Evolutionary conservation across 2,888 invertebrate genomes (phyloP), one percentile per base, ranked within the genome.

Genomic region (Dryobotodes eremita): DNA sequence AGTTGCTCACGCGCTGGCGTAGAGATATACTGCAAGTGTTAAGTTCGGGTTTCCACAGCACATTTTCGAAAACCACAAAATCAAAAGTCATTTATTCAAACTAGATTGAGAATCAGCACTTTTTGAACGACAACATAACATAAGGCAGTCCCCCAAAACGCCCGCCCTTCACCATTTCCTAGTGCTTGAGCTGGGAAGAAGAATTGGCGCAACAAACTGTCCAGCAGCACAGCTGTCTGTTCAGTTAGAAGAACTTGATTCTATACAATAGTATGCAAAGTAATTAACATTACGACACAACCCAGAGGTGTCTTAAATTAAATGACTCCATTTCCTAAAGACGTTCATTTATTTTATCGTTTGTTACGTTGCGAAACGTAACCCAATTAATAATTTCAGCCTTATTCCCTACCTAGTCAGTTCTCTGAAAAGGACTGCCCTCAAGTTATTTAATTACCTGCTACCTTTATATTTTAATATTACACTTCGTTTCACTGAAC

Each of bases 391-490:
- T 71, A 6, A n/a, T 15, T n/a, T 46, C 46, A 55, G 3, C n/a
- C 20, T 66, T 55, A 36, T n/a, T 79, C 26, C 23, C 6, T 26
- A 13, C 13, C 10, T 53, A 15, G 20, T 69, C 70, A 59, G 26
- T 55, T 69, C 48, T 15, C 23, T 48, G 7, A 11, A 50, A 55
- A 69, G 36, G 8, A 26, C 15, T 20, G 53, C 31, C 31, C 5
- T 2, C n/a, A 20, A 36, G 17, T 48, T 20, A 26, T 36, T 13
- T 23, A 48, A 78, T 78, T 3, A 36, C 17, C 20, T n/a, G 1
- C 20, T 46, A 80, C 61, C 55, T 71, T 23, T 4, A 66, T 48
- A 78, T 53, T 77, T 57, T 20, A 64, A 55, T 55, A 23, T 48
- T 36, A 42, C 36, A n/a, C 23, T 82, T 66, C 1, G 2, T 65